phyloP scores from a whole-genome alignment of 2,888 invertebrate species.

The Coecobrya sp. region DNA sequence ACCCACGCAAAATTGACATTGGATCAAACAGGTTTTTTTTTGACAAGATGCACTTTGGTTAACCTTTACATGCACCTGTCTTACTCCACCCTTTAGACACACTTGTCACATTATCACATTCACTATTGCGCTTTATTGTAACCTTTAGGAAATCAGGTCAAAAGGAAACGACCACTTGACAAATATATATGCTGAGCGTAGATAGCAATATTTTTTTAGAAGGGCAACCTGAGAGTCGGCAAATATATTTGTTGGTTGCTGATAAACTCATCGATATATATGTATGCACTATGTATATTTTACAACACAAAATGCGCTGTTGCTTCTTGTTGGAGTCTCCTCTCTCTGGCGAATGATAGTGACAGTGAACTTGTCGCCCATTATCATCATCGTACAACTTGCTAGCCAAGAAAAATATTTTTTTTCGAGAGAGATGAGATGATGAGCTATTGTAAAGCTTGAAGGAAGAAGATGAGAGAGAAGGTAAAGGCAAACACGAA shows the following conservation, averaged over 20 bases:
- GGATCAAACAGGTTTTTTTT: too few species aligned
- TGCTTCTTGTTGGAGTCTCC: constrained; percentile 62
- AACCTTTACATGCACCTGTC: constrained; percentile 13
- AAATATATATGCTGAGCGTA: too few species aligned
- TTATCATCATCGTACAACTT: constrained; percentile 47
- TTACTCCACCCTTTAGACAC: not conserved
- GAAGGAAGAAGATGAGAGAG: constrained; percentile 58
- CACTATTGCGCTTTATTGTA: constrained; percentile 36
- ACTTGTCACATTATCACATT: too few species aligned
- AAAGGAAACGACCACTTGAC: constrained; percentile 62
- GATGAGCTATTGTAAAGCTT: not conserved
- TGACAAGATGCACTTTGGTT: not conserved
- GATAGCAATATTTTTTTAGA: too few species aligned
- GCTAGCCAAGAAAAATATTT: constrained; percentile 65
- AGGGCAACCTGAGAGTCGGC: constrained; percentile 61
- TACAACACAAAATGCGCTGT: constrained; percentile 37
- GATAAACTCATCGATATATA: too few species aligned
- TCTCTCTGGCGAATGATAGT: constrained; percentile 79
- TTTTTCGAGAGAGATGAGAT: not conserved
- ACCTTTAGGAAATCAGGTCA: constrained; percentile 77
- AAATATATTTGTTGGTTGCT: constrained; percentile 60
- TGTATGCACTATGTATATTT: too few species aligned
- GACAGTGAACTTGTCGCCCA: constrained; percentile 77
- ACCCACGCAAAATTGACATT: too few species aligned
- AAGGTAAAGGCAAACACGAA: constrained; percentile 76